A percentile compares a stretch with the other conserved stretches of the same genome.
Conservation (phyloP, 2,113 vertebrate genomes). For the Lanius collurio region DNA sequence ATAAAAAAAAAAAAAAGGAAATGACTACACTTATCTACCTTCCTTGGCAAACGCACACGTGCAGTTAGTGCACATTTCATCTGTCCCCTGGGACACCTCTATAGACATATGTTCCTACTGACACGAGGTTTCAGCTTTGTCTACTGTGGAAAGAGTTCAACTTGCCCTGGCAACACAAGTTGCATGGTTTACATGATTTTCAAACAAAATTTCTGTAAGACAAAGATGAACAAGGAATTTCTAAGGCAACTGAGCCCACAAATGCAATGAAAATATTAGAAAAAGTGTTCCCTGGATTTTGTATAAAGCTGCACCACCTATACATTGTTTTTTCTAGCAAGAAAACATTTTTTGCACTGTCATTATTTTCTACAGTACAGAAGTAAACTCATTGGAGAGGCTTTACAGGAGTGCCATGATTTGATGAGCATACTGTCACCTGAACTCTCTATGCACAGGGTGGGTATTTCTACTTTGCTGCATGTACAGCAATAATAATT, state of each 20-base stretch:
- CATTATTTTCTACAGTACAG: not conserved
- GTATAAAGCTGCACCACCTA: not conserved
- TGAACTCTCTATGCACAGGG: not conserved
- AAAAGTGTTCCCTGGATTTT: not conserved
- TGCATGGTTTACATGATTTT: not conserved
- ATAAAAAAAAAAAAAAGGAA: not conserved
- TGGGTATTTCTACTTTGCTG: not conserved
- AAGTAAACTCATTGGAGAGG: not conserved
- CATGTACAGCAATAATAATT: not conserved
- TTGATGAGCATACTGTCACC: not conserved
- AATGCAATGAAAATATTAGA: not conserved
- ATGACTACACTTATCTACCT: not conserved
- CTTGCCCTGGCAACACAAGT: not conserved
- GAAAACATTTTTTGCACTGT: not conserved
- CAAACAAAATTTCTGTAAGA: not conserved
- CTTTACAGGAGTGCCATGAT: not conserved
- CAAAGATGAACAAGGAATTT: not conserved
- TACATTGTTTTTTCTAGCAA: accelerated
- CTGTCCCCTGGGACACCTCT: not conserved
- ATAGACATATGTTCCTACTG: not conserved
- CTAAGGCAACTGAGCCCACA: not conserved
- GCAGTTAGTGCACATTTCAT: not conserved
- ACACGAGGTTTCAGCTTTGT: not conserved
- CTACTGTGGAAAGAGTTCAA: not conserved
- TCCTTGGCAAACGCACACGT: not conserved